A percentile compares a stretch with the other conserved stretches of the same genome.
These are phyloP conservation scores for Formica aserva DNA, from an alignment of 2,888 invertebrate genomes.

Conservation along the genomic window DNA sequence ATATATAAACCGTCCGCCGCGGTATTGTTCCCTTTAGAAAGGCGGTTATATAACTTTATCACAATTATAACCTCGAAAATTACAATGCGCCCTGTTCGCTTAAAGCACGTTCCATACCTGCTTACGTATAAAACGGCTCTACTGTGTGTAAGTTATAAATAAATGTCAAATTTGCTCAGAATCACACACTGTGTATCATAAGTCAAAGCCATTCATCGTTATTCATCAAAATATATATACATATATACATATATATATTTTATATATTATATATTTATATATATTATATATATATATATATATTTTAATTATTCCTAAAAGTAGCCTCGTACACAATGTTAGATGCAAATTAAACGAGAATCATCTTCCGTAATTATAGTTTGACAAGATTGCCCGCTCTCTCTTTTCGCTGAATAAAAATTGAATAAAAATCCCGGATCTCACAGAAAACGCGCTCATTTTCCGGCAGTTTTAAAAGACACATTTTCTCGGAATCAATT, in stretches of 20 bases:
- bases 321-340: background rate
- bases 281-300: no score
- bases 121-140: background rate
- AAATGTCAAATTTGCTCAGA: conserved; percentile 34
- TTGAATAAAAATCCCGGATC: background rate
- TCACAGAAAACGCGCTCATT: background rate
- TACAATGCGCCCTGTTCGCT: conserved; percentile 13
- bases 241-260: background rate
- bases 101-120: conserved; percentile 12
- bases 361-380: background rate
- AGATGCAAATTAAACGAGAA: background rate
- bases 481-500: background rate
- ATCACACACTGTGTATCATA: background rate
- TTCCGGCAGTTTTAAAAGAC: background rate
- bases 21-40: conserved; percentile 25
- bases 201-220: background rate
- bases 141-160: conserved; percentile 16
- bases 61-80: conserved; percentile 33
- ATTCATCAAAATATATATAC: background rate
- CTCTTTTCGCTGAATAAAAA: background rate
- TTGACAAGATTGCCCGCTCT: background rate
- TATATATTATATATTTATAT: no score
- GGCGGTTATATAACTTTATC: conserved; percentile 31
- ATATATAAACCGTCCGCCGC: background rate
- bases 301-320: background rate